Conservation (phyloP, 2,797 vertebrate species). For the Pseudochirops cupreus region DNA sequence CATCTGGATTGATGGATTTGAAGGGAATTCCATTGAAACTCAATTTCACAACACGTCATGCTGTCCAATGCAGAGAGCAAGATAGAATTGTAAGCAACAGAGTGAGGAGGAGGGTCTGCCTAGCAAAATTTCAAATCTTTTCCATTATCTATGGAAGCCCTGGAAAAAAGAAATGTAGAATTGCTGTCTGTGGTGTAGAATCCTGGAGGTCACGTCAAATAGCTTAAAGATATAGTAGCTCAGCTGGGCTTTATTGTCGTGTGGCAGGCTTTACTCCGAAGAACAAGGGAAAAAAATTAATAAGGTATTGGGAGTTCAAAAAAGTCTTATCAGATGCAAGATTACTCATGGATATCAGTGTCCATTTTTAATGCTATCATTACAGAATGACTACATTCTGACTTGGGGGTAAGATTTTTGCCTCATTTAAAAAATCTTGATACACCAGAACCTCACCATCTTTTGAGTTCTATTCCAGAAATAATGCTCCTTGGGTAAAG, state of each 20-base stretch:
- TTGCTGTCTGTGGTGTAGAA: slow-evolving; percentile 47
- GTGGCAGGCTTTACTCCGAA: slow-evolving; percentile 33
- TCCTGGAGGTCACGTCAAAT: slow-evolving; percentile 47
- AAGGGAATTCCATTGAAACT: slow-evolving; percentile 72
- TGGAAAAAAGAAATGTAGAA: slow-evolving; percentile 11
- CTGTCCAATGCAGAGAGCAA: slow-evolving; percentile 52
- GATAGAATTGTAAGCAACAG: slow-evolving; percentile 21
- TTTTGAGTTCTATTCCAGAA: slow-evolving; percentile 13
- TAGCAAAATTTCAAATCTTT: neutral
- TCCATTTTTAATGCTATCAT: slow-evolving; percentile 18
- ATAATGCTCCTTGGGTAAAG: neutral
- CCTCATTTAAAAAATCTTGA: neutral
- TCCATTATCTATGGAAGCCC: slow-evolving; percentile 1
- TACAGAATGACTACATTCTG: neutral
- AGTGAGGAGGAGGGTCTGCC: neutral
- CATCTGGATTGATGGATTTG: slow-evolving; percentile 61
- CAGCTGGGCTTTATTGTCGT: neutral
- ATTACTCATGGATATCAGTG: slow-evolving; percentile 28
- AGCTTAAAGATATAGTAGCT: slow-evolving; percentile 54
- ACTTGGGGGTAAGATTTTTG: neutral
- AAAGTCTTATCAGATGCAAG: slow-evolving; percentile 38
- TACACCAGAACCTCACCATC: neutral
- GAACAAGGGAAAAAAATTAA: neutral
- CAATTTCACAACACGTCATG: slow-evolving; percentile 46
- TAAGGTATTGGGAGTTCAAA: neutral